A percentile compares a stretch with the other conserved stretches of the same genome.
Conservation (phyloP, 2,797 vertebrate species). For the Leucoraja ocellata region DNA sequence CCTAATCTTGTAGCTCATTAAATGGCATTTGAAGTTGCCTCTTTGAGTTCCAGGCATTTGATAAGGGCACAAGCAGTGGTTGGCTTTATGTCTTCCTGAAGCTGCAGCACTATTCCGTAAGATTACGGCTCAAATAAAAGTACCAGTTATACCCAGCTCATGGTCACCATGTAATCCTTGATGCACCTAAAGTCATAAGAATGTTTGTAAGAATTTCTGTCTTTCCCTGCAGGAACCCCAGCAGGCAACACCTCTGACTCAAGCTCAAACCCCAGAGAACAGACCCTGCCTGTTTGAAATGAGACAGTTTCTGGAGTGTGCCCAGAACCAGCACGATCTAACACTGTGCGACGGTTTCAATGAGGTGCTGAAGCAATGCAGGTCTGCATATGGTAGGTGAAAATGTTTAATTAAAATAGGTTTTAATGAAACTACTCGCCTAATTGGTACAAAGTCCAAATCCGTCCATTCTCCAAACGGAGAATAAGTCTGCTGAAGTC, state of each 20-base stretch:
- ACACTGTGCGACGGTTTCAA: constrained; percentile 83
- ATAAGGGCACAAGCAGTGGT: background rate
- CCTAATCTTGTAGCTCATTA: background rate
- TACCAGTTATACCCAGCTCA: background rate
- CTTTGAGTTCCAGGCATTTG: background rate
- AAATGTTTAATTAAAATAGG: background rate
- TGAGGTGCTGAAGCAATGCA: constrained; percentile 88
- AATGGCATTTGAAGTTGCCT: background rate
- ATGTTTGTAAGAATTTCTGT: no score
- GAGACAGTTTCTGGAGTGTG: constrained; percentile 83
- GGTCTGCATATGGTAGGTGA: constrained; percentile 68
- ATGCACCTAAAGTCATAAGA: background rate
- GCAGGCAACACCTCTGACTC: constrained; percentile 40
- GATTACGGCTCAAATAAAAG: background rate
- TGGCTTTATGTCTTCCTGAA: no score
- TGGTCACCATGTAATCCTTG: background rate
- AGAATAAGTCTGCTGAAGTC: no score
- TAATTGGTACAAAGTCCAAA: no score
- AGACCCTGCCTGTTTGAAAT: constrained; percentile 84
- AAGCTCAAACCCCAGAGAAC: constrained; percentile 47
- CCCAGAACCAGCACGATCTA: constrained; percentile 75
- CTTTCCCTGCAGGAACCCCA: constrained; percentile 55
- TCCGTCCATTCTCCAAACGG: no score
- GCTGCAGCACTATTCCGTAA: no score
- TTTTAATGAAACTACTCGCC: background rate